A percentile compares a stretch with the other conserved stretches of the same genome.
phyloP scores from a whole-genome alignment of 2,113 vertebrate genomes.

The Gallinago paraguaiae region DNA sequence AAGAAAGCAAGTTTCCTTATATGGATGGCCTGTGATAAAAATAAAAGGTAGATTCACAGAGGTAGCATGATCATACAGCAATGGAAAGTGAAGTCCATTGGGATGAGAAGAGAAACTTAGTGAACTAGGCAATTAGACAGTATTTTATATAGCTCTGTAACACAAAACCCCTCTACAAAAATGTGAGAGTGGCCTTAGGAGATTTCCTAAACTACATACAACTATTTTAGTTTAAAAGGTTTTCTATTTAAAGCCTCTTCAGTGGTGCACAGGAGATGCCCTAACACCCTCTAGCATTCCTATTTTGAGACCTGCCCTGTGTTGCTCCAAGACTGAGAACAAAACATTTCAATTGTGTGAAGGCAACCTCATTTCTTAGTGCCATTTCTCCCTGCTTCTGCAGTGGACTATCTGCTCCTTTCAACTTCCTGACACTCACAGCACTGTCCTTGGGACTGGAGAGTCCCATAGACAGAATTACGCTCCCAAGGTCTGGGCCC shows the following conservation, averaged over 20 bases:
- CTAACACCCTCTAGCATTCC: neutral
- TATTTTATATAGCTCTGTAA: neutral
- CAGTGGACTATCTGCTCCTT: neutral
- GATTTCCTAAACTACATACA: neutral
- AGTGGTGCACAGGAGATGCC: neutral
- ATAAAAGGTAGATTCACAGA: neutral
- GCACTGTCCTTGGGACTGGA: neutral
- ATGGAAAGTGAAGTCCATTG: neutral
- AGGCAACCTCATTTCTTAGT: neutral
- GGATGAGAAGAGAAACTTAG: neutral
- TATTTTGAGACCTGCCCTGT: neutral
- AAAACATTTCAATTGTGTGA: neutral
- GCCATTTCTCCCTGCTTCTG: neutral
- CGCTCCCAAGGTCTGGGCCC: neutral
- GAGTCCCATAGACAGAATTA: neutral
- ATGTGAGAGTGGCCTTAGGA: neutral
- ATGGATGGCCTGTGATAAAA: neutral
- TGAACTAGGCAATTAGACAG: neutral
- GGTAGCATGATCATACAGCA: neutral
- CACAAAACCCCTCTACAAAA: neutral
- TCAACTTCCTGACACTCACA: neutral
- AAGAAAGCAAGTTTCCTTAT: neutral
- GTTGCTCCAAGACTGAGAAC: neutral
- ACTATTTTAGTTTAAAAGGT: neutral
- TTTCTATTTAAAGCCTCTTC: conserved; percentile 20